Evolutionary conservation across 2,888 invertebrate species (phyloP).

Genomic region (Neocrepidodera transversa): DNA sequence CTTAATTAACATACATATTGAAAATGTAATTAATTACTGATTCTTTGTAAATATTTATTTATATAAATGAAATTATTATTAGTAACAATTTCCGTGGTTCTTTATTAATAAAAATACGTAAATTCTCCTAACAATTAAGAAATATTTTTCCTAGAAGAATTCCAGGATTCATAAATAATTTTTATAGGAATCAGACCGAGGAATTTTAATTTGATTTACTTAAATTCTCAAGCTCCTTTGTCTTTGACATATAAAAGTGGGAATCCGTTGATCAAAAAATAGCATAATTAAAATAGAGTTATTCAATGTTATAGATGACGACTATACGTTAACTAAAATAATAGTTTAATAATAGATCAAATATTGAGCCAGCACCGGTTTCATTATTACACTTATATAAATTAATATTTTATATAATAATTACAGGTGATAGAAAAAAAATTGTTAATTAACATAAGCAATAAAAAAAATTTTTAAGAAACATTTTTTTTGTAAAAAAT

Average conservation of each 20-base stretch:
- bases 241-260: conserved; percentile 15
- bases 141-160: neutral
- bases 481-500: too few species aligned
- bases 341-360: conserved; percentile 36
- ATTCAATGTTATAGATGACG: conserved; percentile 37
- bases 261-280: conserved; percentile 29
- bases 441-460: too few species aligned
- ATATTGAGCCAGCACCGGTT: conserved; percentile 4
- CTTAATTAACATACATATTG: too few species aligned
- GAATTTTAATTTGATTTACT: conserved; percentile 12
- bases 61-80: too few species aligned
- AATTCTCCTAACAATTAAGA: neutral
- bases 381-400: too few species aligned
- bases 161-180: conserved; percentile 4
- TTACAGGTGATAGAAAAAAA: too few species aligned
- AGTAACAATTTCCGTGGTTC: too few species aligned
- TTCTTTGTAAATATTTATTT: too few species aligned
- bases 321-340: conserved; percentile 39
- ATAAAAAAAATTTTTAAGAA: too few species aligned
- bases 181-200: conserved; percentile 3
- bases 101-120: too few species aligned
- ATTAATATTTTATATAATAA: too few species aligned
- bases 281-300: conserved; percentile 36
- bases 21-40: too few species aligned
- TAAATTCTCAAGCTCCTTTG: neutral